Percentiles rank a stretch among this genome's conserved stretches.
Evolutionary conservation across 2,888 invertebrate genomes (phyloP).

Genomic region (Pandemis corylana): DNA sequence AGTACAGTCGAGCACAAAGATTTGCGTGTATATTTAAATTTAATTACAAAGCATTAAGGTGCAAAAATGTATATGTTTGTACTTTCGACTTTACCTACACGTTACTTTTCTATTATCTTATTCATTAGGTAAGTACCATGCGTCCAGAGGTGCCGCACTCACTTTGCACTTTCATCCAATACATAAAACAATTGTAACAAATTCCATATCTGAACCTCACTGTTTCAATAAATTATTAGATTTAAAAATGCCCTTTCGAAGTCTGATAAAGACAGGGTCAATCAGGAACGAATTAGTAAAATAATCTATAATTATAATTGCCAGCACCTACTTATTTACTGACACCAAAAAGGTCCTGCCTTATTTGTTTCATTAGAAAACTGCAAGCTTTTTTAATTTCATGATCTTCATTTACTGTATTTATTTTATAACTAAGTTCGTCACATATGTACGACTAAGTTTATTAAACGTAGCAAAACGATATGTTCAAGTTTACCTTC

Average conservation of each 20-base stretch:
- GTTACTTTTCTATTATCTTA: not conserved
- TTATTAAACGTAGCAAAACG: not conserved
- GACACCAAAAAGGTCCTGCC: slow-evolving; percentile 33
- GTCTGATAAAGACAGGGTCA: not conserved
- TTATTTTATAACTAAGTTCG: slow-evolving; percentile 22
- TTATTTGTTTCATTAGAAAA: slow-evolving; percentile 31
- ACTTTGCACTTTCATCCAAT: slow-evolving; percentile 19
- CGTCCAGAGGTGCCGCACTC: slow-evolving; percentile 18
- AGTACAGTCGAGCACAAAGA: too few relatives aligned
- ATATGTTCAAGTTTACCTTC: not conserved
- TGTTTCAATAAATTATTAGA: slow-evolving; percentile 11
- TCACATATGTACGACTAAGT: not conserved
- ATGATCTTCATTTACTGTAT: slow-evolving; percentile 21
- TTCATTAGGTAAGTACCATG: not conserved
- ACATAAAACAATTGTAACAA: slow-evolving; percentile 24
- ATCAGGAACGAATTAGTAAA: slow-evolving; percentile 26
- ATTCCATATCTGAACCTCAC: slow-evolving; percentile 24
- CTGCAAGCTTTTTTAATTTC: slow-evolving; percentile 4
- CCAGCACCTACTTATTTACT: slow-evolving; percentile 33
- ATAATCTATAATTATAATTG: slow-evolving; percentile 7
- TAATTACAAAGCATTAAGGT: too few relatives aligned
- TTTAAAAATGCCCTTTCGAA: slow-evolving; percentile 9
- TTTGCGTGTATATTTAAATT: too few relatives aligned
- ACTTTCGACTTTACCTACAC: too few relatives aligned
- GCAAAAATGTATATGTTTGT: too few relatives aligned